These are phyloP conservation scores for Cynodonichthys magdalenae DNA, from an alignment of 2,797 vertebrate species.

Conservation along the genomic window DNA sequence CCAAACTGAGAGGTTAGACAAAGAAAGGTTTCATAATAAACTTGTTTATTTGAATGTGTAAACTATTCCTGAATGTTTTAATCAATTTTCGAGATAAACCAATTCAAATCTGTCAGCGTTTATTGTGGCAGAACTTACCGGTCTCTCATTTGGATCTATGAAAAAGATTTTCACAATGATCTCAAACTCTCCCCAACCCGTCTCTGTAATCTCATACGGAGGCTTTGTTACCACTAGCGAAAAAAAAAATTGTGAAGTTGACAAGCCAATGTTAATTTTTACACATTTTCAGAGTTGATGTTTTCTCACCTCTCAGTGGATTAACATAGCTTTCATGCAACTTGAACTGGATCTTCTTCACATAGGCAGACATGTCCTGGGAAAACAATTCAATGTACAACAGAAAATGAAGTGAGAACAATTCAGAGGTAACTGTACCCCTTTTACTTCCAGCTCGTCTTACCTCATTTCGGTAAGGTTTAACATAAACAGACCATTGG, in stretches of 20 bases:
- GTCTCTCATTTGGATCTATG: conserved; percentile 97
- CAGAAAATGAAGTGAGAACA: neutral
- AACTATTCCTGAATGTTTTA: too few relatives aligned
- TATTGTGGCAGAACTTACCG: conserved; percentile 82
- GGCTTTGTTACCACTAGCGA: conserved; percentile 94
- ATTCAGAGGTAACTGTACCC: neutral
- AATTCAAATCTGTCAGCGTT: too few relatives aligned
- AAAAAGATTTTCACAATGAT: conserved; percentile 99
- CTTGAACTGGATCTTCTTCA: conserved; percentile 99
- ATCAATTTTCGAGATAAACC: too few relatives aligned
- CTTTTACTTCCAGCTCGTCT: neutral
- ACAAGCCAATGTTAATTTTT: neutral
- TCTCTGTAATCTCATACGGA: conserved; percentile 98
- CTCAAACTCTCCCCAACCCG: conserved; percentile 99
- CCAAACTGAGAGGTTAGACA: neutral
- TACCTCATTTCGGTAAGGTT: conserved; percentile 97
- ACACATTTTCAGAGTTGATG: too few relatives aligned
- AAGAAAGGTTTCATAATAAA: neutral
- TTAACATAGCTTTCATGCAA: conserved; percentile 97
- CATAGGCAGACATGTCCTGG: conserved; percentile 98
- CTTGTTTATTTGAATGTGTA: too few relatives aligned
- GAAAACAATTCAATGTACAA: conserved; percentile 12
- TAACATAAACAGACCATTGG: conserved; percentile 98
- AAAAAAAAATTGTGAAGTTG: neutral
- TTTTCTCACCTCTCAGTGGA: conserved; percentile 90